These are phyloP conservation scores for Emberiza fucata DNA, from an alignment of 2,113 vertebrate genomes.

Conservation along the genomic window DNA sequence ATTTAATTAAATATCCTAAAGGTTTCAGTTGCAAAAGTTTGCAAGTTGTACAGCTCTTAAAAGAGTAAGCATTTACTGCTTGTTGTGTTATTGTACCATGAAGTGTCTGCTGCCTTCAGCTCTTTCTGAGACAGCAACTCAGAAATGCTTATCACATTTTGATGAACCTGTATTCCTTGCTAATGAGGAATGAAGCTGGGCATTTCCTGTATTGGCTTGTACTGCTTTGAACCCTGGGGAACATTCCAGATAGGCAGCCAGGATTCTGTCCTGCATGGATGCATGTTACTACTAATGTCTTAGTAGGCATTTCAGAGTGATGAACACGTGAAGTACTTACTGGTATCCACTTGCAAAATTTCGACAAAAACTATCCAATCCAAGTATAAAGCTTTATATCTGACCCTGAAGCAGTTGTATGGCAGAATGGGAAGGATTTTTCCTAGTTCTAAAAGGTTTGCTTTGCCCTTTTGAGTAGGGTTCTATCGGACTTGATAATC, in stretches of 20 bases:
- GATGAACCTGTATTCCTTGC: background rate
- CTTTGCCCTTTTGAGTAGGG: background rate
- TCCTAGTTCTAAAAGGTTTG: background rate
- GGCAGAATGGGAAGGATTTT: background rate
- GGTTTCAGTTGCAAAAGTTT: background rate
- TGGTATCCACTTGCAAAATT: background rate
- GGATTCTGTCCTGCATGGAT: fast-evolving
- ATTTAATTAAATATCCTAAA: background rate
- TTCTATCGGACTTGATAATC: background rate
- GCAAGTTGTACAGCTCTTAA: background rate
- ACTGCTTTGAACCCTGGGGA: background rate
- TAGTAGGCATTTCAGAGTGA: background rate
- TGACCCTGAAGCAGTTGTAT: background rate
- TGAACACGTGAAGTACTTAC: background rate
- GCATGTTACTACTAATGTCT: background rate
- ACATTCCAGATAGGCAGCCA: background rate
- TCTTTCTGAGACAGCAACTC: background rate
- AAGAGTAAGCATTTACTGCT: background rate
- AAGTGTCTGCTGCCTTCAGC: background rate
- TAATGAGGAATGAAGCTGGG: background rate
- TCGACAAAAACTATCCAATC: background rate
- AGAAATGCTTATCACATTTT: background rate
- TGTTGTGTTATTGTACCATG: background rate
- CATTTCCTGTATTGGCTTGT: background rate
- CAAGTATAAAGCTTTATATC: background rate